Evolutionary conservation across 2,113 vertebrate genomes (phyloP).

Genomic region (Brachyistius frenatus): DNA sequence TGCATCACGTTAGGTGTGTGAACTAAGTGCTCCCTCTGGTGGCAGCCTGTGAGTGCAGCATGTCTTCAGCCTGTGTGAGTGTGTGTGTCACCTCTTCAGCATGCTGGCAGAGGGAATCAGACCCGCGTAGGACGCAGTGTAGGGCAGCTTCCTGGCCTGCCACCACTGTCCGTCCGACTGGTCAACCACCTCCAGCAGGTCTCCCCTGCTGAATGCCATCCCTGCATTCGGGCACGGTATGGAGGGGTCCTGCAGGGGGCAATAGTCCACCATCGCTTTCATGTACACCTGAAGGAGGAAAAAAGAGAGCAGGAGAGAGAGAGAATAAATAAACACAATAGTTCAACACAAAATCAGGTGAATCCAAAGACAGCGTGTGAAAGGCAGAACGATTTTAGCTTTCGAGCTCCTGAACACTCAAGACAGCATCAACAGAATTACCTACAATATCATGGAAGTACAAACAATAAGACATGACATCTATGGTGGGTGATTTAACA

Average conservation of each 20-base stretch:
- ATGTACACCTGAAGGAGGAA: conserved; percentile 85
- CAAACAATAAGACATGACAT: too few species aligned
- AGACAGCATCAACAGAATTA: too few species aligned
- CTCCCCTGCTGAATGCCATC: conserved; percentile 89
- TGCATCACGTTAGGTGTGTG: background rate
- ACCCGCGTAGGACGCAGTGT: conserved; percentile 85
- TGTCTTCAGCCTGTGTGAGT: background rate
- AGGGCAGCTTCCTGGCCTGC: conserved; percentile 91
- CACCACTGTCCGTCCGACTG: conserved; percentile 92
- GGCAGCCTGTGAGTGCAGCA: background rate
- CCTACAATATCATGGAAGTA: too few species aligned
- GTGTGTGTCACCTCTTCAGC: conserved; percentile 86
- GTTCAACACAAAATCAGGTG: too few species aligned
- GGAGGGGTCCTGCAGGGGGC: conserved; percentile 88
- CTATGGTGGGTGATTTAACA: too few species aligned
- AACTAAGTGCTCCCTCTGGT: background rate
- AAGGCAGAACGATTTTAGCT: too few species aligned
- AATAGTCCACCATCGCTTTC: conserved; percentile 92
- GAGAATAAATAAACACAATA: too few species aligned
- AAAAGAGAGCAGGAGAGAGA: too few species aligned
- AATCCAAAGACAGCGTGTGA: too few species aligned
- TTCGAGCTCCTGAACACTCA: too few species aligned
- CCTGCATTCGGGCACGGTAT: conserved; percentile 93
- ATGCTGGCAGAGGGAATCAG: conserved; percentile 92
- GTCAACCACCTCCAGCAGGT: conserved; percentile 94